Evolutionary conservation across 2,888 invertebrate species (phyloP).

Genomic region (Octodonta nipae): DNA sequence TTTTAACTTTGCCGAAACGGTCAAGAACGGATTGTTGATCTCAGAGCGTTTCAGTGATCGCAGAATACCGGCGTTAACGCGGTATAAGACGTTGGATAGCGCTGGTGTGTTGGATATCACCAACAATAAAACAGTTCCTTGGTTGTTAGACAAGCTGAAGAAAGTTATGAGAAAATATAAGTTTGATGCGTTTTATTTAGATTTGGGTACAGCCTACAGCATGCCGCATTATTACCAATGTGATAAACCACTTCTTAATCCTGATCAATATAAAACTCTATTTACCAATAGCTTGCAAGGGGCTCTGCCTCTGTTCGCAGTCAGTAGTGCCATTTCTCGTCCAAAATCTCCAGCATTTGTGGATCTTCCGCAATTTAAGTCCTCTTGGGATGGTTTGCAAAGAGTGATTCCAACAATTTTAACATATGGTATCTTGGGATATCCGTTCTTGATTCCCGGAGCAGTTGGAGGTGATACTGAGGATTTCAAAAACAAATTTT

Average conservation of each 20-base stretch:
- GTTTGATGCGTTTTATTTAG: slow-evolving; percentile 75
- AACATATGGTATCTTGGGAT: slow-evolving; percentile 80
- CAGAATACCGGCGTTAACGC: slow-evolving; percentile 67
- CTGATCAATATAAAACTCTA: slow-evolving; percentile 68
- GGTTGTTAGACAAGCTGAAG: slow-evolving; percentile 61
- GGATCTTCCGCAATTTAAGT: slow-evolving; percentile 70
- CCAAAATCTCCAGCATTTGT: slow-evolving; percentile 79
- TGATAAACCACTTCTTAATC: slow-evolving; percentile 57
- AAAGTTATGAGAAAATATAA: slow-evolving; percentile 57
- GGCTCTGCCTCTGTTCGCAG: slow-evolving; percentile 45
- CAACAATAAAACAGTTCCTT: slow-evolving; percentile 64
- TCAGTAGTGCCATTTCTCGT: slow-evolving; percentile 67
- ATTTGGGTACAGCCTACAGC: slow-evolving; percentile 68
- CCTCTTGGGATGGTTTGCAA: slow-evolving; percentile 63
- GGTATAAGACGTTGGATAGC: slow-evolving; percentile 67
- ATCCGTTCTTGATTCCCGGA: slow-evolving; percentile 85
- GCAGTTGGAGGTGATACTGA: slow-evolving; percentile 83
- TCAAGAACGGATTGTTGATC: slow-evolving; percentile 58
- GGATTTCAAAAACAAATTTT: slow-evolving; percentile 40
- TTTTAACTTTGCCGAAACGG: slow-evolving; percentile 65
- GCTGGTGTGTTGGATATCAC: slow-evolving; percentile 80
- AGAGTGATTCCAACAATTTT: slow-evolving; percentile 76
- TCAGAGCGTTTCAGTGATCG: slow-evolving; percentile 68
- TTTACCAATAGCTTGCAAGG: slow-evolving; percentile 54
- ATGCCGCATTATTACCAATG: slow-evolving; percentile 78